Evolutionary conservation across 2,797 vertebrate genomes (phyloP).

Genomic region (Cynopterus sphinx): DNA sequence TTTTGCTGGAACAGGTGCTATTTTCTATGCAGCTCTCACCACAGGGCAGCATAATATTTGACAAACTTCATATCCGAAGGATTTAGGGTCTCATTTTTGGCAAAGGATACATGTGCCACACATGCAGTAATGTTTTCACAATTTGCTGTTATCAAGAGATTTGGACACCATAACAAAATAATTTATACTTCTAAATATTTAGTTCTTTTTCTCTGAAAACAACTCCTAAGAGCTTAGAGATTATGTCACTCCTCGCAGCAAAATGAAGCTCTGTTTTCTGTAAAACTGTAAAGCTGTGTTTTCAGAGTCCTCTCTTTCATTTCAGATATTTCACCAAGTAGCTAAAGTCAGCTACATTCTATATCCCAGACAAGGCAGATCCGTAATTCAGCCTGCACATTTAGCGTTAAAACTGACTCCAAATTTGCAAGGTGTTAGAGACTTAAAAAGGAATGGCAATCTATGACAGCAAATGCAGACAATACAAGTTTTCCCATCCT

Average conservation of each 20-base stretch:
- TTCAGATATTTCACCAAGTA: neutral
- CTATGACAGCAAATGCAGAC: neutral
- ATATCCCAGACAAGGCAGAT: neutral
- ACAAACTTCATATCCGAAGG: neutral
- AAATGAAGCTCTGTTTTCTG: constrained; percentile 28
- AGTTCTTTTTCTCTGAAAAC: constrained; percentile 19
- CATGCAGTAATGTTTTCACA: constrained; percentile 11
- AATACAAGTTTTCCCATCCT: neutral
- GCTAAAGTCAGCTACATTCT: neutral
- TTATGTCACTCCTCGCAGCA: neutral
- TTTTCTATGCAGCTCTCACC: constrained; percentile 46
- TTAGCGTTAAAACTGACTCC: constrained; percentile 17
- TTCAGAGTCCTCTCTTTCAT: neutral
- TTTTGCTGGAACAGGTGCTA: constrained; percentile 2
- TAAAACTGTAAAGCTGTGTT: neutral
- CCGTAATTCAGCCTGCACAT: neutral
- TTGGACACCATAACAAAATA: constrained; percentile 46
- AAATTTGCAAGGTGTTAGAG: neutral
- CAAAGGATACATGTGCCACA: neutral
- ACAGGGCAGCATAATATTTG: constrained; percentile 48
- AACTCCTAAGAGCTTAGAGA: neutral
- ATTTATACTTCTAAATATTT: constrained; percentile 38
- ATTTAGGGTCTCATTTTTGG: constrained; percentile 38
- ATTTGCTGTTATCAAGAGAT: neutral
- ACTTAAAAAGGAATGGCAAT: neutral